phyloP scores from a whole-genome alignment of 1,140 invertebrate species.

The Pseudomyrmex cubaensis region DNA sequence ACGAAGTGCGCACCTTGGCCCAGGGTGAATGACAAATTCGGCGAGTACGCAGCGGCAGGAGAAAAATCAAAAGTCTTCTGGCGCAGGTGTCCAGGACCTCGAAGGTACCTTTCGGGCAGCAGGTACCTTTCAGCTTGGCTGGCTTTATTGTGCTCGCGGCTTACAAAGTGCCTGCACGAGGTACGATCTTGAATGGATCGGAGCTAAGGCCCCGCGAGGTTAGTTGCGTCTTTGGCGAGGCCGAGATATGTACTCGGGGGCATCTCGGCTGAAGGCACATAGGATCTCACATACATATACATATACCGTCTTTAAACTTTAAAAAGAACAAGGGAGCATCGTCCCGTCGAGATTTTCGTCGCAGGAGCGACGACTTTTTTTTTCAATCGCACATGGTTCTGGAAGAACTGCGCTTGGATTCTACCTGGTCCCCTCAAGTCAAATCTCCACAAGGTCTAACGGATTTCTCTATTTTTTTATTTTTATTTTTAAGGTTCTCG shows the following conservation, averaged over 20 bases:
- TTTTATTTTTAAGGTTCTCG: slow-evolving; percentile 3
- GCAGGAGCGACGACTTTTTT: slow-evolving; percentile 64
- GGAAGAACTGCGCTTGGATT: slow-evolving; percentile 21
- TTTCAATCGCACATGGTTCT: slow-evolving; percentile 47
- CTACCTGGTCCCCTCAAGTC: slow-evolving; percentile 43
- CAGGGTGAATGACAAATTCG: slow-evolving; percentile 71
- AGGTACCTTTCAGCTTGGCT: slow-evolving; percentile 79
- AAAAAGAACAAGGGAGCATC: slow-evolving; percentile 70
- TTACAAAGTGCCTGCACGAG: slow-evolving; percentile 76
- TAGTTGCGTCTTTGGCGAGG: slow-evolving; percentile 73
- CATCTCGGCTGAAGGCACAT: slow-evolving; percentile 27
- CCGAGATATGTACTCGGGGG: slow-evolving; percentile 42
- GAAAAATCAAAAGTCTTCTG: slow-evolving; percentile 83
- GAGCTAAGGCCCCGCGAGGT: slow-evolving; percentile 67
- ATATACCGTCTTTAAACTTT: slow-evolving; percentile 68
- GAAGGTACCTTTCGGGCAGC: slow-evolving; percentile 76
- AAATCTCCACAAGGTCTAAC: slow-evolving; percentile 38
- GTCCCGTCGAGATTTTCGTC: slow-evolving; percentile 57
- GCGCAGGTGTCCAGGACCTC: slow-evolving; percentile 78
- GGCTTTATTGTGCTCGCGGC: slow-evolving; percentile 69
- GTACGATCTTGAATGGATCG: slow-evolving; percentile 74
- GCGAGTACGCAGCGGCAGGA: slow-evolving; percentile 66
- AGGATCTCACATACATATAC: slow-evolving; percentile 15
- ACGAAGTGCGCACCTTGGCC: slow-evolving; percentile 16
- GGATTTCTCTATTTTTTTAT: slow-evolving; percentile 43